phyloP scores from a whole-genome alignment of 2,797 vertebrate genomes.

The Myotis vivesi region DNA sequence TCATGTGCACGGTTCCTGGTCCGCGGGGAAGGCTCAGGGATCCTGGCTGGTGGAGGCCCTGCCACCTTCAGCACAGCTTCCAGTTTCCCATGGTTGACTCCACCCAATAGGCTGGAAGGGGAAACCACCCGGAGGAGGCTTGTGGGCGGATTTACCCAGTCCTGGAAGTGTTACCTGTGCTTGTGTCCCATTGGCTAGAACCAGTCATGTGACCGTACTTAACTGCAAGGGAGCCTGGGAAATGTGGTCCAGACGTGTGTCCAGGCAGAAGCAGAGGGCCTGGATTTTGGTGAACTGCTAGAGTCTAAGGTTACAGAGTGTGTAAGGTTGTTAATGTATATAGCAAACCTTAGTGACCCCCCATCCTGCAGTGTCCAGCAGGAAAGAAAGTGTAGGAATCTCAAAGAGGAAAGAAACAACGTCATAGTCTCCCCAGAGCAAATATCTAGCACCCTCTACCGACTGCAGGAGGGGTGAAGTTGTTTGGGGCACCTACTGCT shows the following conservation, averaged over 20 bases:
- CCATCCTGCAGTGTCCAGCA: background rate
- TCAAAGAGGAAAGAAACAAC: background rate
- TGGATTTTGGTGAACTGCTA: background rate
- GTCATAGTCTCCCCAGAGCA: background rate
- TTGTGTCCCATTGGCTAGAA: background rate
- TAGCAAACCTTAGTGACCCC: background rate
- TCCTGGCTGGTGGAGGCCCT: background rate
- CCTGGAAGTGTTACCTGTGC: background rate
- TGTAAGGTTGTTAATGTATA: background rate
- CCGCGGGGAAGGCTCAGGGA: background rate
- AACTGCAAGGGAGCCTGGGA: background rate
- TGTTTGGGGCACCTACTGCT: background rate
- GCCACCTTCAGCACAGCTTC: background rate
- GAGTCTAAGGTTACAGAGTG: background rate
- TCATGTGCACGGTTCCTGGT: background rate
- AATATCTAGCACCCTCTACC: background rate
- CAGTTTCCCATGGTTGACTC: background rate
- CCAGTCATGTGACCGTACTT: rapidly evolving
- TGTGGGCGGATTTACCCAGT: background rate
- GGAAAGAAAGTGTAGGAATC: background rate
- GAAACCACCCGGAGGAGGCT: background rate
- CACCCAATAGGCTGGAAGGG: background rate
- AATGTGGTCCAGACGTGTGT: background rate
- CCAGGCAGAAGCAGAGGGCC: background rate
- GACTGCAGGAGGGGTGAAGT: background rate